phyloP scores from a whole-genome alignment of 2,113 vertebrate species.

The Lepisosteus osseus region DNA sequence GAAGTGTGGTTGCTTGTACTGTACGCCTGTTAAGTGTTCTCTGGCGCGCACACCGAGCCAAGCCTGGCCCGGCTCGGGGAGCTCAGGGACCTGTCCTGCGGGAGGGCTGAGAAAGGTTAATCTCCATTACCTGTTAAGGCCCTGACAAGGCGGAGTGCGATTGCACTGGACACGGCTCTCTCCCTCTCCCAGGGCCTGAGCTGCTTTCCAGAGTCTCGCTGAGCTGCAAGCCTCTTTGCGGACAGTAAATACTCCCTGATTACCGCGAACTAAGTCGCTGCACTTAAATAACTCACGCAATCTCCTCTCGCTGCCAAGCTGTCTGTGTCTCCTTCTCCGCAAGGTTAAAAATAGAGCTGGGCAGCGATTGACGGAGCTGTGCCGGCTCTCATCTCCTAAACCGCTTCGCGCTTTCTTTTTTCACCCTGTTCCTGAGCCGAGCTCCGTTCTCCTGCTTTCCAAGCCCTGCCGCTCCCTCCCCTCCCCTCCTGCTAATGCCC shows the following conservation, averaged over 20 bases:
- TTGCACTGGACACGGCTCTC: background rate
- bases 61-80: no score
- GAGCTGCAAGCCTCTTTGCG: conserved; percentile 47
- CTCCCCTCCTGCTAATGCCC: no score
- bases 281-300: conserved; percentile 23
- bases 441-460: conserved; percentile 3
- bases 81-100: no score
- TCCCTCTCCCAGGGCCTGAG: conserved; percentile 25
- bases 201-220: conserved; percentile 42
- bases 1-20: no score
- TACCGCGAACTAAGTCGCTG: conserved; percentile 37
- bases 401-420: background rate
- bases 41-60: no score
- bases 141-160: conserved; percentile 23
- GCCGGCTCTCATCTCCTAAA: background rate
- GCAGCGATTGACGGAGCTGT: background rate
- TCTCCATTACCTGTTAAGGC: conserved; percentile 30
- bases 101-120: conserved; percentile 13
- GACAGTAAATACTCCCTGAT: conserved; percentile 32
- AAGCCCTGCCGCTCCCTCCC: background rate
- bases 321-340: conserved; percentile 14
- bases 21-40: no score
- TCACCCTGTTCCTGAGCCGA: background rate
- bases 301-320: conserved; percentile 7
- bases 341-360: no score